Conservation (phyloP, 2,888 invertebrate genomes). For the Mythimna pallens region DNA sequence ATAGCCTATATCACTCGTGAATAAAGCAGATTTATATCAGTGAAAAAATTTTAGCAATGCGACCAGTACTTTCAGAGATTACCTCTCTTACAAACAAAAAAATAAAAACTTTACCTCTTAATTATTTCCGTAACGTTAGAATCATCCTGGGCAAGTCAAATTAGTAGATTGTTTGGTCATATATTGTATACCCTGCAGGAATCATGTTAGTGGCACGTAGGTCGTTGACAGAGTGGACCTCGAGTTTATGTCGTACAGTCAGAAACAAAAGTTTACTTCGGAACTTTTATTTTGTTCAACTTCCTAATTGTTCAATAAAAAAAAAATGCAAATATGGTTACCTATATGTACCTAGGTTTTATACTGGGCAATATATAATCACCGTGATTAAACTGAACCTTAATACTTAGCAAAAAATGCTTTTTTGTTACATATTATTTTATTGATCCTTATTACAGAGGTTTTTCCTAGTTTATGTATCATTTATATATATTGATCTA, state of each 20-base stretch:
- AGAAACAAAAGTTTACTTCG: not conserved
- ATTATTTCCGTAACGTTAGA: not conserved
- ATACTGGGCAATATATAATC: not conserved
- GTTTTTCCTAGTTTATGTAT: too few relatives aligned
- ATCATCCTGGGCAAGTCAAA: conserved; percentile 1
- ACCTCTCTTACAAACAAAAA: too few relatives aligned
- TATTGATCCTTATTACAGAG: not conserved
- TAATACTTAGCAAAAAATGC: too few relatives aligned
- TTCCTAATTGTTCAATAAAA: too few relatives aligned
- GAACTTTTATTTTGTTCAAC: not conserved
- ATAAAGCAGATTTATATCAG: too few relatives aligned
- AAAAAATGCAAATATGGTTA: too few relatives aligned
- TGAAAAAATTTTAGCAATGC: too few relatives aligned
- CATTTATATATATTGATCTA: too few relatives aligned
- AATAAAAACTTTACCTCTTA: too few relatives aligned
- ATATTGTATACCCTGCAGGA: conserved; percentile 2
- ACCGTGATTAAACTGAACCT: not conserved
- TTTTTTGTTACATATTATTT: too few relatives aligned
- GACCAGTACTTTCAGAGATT: too few relatives aligned
- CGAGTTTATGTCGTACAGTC: conserved; percentile 1
- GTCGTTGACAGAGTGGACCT: conserved; percentile 23
- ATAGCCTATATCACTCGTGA: too few relatives aligned
- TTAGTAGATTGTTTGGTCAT: not conserved
- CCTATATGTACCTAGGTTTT: not conserved
- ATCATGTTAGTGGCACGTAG: conserved; percentile 20